Evolutionary conservation across 2,888 invertebrate genomes (phyloP), one percentile per base, ranked within the genome.

Genomic region (Anarsia innoxiella): DNA sequence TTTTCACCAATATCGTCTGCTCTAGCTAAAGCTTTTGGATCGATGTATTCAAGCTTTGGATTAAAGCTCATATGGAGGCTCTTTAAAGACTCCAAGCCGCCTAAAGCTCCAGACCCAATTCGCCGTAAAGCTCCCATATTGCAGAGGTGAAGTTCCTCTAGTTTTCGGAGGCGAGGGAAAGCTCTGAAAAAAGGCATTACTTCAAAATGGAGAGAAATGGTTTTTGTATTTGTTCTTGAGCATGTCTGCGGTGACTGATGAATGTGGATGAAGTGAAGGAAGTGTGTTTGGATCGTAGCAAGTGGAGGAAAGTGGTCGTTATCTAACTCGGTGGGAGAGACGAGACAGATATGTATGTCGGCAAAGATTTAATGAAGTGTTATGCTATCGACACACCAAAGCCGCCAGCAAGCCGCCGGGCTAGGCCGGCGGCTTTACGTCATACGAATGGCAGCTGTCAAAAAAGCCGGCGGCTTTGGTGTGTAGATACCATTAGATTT

Each of bases 141-240:
- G 34, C 90, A 88, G 65, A 95, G 83, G 48, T 91, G 90, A 0
- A 95, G 73, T 32, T 88, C 87, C 55, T 86, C 79, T 11, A 95
- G 66, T 3, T 87, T 87, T 0, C 80, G 66, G 37, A 94, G 79
- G 1, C 56, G 57, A 0, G 92, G 92, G 61, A 93, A 92, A 3
- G 88, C 85, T 11, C 90, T 90, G 59, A n/a, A 74, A 77, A 23
- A 12, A n/a, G n/a, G n/a, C n/a, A n/a, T n/a, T n/a, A n/a, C n/a
- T n/a, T n/a, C n/a, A n/a, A n/a, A n/a, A n/a, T n/a, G n/a, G n/a
- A n/a, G n/a, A n/a, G 5, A 25, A 4, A 25, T 19, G 3, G 3
- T 19, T 5, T 19, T 19, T 19, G 8, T 19, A 8, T 19, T 19
- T 19, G 3, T 19, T 19, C 8, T 19, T 19, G n/a, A n/a, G n/a